phyloP scores from a whole-genome alignment of 2,797 vertebrate genomes.

The Carduelis carduelis region DNA sequence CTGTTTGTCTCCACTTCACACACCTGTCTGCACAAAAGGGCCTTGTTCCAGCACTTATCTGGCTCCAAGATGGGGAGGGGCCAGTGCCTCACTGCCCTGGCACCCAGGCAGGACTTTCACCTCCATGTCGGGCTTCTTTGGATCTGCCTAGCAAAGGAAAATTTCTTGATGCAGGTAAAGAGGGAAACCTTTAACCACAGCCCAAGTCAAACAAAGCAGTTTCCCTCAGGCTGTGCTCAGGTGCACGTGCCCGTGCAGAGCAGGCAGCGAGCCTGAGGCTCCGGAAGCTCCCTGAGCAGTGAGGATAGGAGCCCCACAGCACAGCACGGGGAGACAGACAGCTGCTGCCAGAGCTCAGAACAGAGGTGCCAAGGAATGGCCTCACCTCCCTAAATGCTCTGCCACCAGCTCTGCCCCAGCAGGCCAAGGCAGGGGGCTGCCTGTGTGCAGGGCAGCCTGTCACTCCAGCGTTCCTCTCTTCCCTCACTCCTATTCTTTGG shows the following conservation, averaged over 20 bases:
- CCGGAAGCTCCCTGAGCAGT: fast-evolving
- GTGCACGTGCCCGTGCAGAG: background rate
- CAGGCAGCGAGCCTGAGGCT: background rate
- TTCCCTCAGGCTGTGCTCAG: background rate
- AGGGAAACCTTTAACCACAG: background rate
- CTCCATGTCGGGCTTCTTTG: background rate
- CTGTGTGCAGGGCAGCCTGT: background rate
- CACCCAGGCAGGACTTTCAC: background rate
- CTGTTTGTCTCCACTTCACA: background rate
- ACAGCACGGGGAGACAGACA: background rate
- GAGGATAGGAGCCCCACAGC: background rate
- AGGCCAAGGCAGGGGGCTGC: background rate
- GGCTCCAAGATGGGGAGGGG: background rate
- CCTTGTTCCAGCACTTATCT: constrained; percentile 36
- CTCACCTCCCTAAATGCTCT: background rate
- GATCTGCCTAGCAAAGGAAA: background rate
- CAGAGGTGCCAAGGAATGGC: background rate
- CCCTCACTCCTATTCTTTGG: constrained; percentile 31
- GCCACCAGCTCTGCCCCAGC: background rate
- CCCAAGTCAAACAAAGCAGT: background rate
- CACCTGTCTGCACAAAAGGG: constrained; percentile 13
- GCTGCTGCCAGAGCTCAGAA: background rate
- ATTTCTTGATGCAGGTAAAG: constrained; percentile 9
- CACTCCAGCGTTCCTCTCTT: constrained; percentile 8
- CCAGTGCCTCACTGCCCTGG: background rate